These are phyloP conservation scores for Rutpela maculata DNA, from an alignment of 2,888 invertebrate genomes.

Conservation along the genomic window DNA sequence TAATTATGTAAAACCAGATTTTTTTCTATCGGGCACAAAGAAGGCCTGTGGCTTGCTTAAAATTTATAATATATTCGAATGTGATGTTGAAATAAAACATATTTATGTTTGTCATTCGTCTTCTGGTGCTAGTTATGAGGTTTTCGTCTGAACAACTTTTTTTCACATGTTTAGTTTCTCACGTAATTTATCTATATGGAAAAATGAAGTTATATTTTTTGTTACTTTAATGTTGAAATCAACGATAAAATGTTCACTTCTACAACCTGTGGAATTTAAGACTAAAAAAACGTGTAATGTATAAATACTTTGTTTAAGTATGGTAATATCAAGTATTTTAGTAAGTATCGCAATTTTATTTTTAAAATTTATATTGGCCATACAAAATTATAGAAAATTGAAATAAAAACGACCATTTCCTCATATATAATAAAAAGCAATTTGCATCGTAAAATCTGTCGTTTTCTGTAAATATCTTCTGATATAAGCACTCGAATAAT, in stretches of 20 bases:
- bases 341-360: too few species aligned
- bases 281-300: too few species aligned
- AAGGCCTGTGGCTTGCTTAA: slow-evolving; percentile 21
- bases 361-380: too few species aligned
- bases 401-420: too few species aligned
- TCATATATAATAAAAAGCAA: too few species aligned
- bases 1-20: slow-evolving; percentile 43
- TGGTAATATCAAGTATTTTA: too few species aligned
- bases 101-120: slow-evolving; percentile 31
- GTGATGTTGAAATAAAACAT: slow-evolving; percentile 32
- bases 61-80: slow-evolving; percentile 28
- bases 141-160: background rate
- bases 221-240: background rate
- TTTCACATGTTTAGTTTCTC: background rate
- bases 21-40: slow-evolving; percentile 32
- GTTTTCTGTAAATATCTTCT: too few species aligned
- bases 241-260: background rate
- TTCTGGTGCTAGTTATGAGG: background rate
- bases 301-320: too few species aligned
- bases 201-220: background rate
- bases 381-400: too few species aligned
- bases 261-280: too few species aligned
- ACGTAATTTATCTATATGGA: background rate
- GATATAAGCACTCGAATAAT: too few species aligned
- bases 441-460: too few species aligned